Evolutionary conservation across 2,113 vertebrate genomes (phyloP).

Genomic region (Eira barbara): DNA sequence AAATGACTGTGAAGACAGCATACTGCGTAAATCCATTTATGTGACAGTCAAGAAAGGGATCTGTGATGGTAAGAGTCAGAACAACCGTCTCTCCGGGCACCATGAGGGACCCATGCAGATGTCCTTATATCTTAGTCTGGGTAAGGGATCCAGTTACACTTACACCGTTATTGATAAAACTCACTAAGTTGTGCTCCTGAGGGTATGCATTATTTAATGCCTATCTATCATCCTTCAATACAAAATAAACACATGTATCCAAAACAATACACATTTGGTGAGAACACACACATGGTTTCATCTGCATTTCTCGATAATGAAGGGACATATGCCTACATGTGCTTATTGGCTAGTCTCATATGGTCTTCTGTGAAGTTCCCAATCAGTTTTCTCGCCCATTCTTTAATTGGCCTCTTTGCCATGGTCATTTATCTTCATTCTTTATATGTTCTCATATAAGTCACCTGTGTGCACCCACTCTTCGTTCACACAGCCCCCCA

Average conservation of each 20-base stretch:
- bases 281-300: background rate
- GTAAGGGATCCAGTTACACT: background rate
- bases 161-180: background rate
- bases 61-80: background rate
- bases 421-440: background rate
- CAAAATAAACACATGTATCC: background rate
- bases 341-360: background rate
- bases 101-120: background rate
- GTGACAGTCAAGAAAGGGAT: background rate
- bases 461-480: background rate
- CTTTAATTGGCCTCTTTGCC: background rate
- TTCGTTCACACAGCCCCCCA: rapidly evolving
- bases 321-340: background rate
- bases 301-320: background rate
- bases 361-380: background rate
- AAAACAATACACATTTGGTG: background rate
- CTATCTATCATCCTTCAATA: background rate
- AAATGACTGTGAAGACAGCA: background rate
- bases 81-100: background rate
- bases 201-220: background rate
- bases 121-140: background rate
- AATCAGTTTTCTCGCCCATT: background rate
- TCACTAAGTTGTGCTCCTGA: background rate
- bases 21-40: background rate
- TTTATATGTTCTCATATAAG: background rate